Conservation (phyloP, 2,113 vertebrate genomes). For the Athene cunicularia region DNA sequence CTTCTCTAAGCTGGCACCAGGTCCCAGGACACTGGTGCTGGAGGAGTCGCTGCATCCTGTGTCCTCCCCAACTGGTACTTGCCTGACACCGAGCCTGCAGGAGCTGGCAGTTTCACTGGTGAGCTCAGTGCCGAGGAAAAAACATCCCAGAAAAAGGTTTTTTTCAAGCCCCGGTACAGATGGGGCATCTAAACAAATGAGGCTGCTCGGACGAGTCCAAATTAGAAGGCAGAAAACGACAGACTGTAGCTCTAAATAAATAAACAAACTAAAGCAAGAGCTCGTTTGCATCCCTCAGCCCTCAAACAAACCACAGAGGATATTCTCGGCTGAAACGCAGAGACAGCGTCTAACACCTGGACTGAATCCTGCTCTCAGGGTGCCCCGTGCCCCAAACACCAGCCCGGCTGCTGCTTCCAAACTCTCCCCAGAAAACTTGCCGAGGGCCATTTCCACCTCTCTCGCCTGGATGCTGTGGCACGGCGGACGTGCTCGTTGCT, state of each 20-base stretch:
- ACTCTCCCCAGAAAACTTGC: not conserved
- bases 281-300: conserved; percentile 50
- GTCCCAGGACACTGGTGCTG: fast-evolving
- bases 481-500: fast-evolving
- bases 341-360: not conserved
- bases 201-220: not conserved
- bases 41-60: not conserved
- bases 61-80: fast-evolving
- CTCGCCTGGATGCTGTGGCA: fast-evolving
- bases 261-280: conserved; percentile 17
- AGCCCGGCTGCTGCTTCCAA: not conserved
- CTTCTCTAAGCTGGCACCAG: not conserved
- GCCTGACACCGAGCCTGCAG: fast-evolving
- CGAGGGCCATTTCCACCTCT: not conserved
- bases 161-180: not conserved
- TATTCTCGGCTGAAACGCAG: conserved; percentile 28
- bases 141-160: not conserved
- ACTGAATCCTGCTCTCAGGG: not conserved
- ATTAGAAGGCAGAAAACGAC: not conserved
- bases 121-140: not conserved
- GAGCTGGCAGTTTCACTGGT: not conserved
- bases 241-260: not conserved
- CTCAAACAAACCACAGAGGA: conserved; percentile 20
- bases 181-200: not conserved
- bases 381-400: not conserved